These are phyloP conservation scores for Apodemia mormo DNA, from an alignment of 2,888 invertebrate genomes.

Conservation along the genomic window DNA sequence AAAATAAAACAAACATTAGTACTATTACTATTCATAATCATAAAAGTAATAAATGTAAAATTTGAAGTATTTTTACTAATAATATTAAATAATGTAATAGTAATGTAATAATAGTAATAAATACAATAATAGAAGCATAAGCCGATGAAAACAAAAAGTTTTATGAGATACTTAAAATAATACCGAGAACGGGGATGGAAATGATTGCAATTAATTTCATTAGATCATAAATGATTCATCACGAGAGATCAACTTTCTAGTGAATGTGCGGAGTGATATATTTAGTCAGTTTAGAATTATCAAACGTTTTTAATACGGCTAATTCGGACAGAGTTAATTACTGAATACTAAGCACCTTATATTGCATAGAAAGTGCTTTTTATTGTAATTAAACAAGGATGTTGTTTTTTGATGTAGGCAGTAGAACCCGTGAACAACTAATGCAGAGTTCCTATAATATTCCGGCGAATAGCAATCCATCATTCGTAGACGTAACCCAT, in stretches of 20 bases:
- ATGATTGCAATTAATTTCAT: constrained; percentile 1
- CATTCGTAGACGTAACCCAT: too few relatives aligned
- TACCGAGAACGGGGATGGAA: background rate
- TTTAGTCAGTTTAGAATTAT: constrained; percentile 13
- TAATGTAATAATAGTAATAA: too few relatives aligned
- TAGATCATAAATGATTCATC: constrained; percentile 14
- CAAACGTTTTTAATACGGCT: constrained; percentile 11
- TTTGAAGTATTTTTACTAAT: too few relatives aligned
- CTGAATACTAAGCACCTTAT: background rate
- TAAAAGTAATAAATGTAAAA: too few relatives aligned
- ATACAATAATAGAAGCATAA: too few relatives aligned
- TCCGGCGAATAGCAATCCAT: too few relatives aligned
- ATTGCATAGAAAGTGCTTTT: background rate
- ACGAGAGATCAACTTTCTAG: constrained; percentile 12
- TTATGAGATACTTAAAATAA: too few relatives aligned
- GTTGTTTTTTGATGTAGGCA: background rate
- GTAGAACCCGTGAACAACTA: background rate
- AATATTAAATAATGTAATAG: too few relatives aligned
- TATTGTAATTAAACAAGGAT: background rate
- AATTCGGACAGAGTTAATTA: constrained; percentile 1
- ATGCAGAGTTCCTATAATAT: too few relatives aligned
- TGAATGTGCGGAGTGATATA: constrained; percentile 1
- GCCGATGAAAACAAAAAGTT: too few relatives aligned
- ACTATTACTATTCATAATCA: too few relatives aligned
- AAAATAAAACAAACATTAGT: too few relatives aligned